phyloP scores from a whole-genome alignment of 1,140 invertebrate species.

The Calycopis cecrops region DNA sequence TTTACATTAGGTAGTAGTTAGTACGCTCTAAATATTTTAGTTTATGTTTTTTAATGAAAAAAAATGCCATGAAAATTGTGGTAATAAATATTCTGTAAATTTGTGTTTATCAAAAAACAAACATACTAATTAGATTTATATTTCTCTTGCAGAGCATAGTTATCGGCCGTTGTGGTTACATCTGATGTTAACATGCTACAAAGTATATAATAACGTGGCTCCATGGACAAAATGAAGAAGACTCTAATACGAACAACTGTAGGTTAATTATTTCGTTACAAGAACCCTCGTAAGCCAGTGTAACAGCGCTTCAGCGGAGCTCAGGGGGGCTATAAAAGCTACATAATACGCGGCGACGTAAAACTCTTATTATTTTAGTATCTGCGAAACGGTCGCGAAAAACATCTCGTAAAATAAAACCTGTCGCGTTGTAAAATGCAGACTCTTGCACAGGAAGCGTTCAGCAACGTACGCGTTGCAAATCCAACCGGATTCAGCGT shows the following conservation, averaged over 20 bases:
- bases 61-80: no score
- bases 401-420: conserved; percentile 73
- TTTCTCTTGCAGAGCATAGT: no score
- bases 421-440: conserved; percentile 57
- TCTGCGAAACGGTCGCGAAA: conserved; percentile 67
- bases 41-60: no score
- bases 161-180: no score
- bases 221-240: conserved; percentile 29
- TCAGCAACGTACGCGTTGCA: conserved; percentile 48
- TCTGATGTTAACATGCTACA: no score
- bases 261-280: conserved; percentile 71
- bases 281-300: conserved; percentile 67
- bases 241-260: conserved; percentile 60
- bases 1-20: no score
- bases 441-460: conserved; percentile 39
- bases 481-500: conserved; percentile 65
- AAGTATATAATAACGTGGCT: no score
- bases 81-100: background rate
- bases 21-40: no score
- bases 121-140: no score
- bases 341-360: conserved; percentile 70
- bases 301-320: conserved; percentile 63
- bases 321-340: conserved; percentile 62
- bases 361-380: conserved; percentile 74
- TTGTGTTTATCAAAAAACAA: background rate